A percentile compares a stretch with the other conserved stretches of the same genome.
Conservation (phyloP, 2,797 vertebrate genomes). For the Rhinoraja longicauda region DNA sequence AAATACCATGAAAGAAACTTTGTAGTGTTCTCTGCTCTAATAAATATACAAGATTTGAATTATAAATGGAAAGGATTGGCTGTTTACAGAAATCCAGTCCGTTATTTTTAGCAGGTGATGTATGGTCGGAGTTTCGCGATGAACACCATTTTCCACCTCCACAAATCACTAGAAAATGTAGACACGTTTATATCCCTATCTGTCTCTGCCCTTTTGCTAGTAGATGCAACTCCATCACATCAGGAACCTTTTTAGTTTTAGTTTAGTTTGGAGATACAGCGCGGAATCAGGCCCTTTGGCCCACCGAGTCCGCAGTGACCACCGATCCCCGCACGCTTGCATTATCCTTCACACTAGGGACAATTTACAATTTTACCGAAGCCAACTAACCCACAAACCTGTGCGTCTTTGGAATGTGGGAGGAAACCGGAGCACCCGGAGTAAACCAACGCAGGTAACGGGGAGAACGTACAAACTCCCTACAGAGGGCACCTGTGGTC, state of each 20-base stretch:
- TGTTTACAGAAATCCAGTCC: not conserved
- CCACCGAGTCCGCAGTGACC: no score
- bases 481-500: no score
- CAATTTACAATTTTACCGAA: no score
- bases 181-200: not conserved
- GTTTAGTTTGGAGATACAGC: no score
- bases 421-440: no score
- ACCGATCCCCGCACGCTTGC: no score
- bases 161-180: not conserved
- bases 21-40: not conserved
- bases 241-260: not conserved
- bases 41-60: not conserved
- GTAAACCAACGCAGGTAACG: no score
- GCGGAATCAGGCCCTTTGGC: no score
- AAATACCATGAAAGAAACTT: not conserved
- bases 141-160: not conserved
- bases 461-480: no score
- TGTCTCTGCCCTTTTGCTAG: not conserved
- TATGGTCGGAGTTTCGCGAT: not conserved
- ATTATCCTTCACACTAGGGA: no score
- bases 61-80: constrained; percentile 12
- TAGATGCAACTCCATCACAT: not conserved
- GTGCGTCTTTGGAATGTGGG: no score
- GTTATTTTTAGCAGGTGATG: not conserved
- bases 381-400: no score